These are phyloP conservation scores for Drosophila hamatofila DNA, from an alignment of 2,888 invertebrate species.

Conservation along the genomic window DNA sequence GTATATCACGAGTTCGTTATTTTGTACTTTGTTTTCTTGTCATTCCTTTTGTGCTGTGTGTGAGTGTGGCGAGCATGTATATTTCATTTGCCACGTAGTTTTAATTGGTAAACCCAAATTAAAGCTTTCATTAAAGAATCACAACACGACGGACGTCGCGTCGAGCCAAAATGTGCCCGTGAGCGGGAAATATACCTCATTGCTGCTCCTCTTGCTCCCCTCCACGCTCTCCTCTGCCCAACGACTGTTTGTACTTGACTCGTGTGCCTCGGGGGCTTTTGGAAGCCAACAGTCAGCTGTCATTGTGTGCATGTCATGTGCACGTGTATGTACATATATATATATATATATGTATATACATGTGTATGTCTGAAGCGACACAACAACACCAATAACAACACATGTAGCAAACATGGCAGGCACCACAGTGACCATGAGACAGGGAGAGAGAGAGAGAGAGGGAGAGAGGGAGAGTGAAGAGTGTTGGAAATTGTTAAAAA, in stretches of 20 bases:
- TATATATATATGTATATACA: constrained; percentile 31
- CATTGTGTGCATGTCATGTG: constrained; percentile 80
- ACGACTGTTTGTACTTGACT: constrained; percentile 67
- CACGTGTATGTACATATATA: constrained; percentile 47
- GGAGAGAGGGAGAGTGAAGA: constrained; percentile 3
- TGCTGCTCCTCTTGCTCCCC: background rate
- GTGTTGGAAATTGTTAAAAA: constrained; percentile 19
- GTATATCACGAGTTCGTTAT: background rate
- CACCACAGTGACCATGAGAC: constrained; percentile 17
- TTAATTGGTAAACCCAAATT: constrained; percentile 80
- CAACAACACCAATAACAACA: constrained; percentile 42
- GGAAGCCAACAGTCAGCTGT: constrained; percentile 81
- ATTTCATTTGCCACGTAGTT: constrained; percentile 81
- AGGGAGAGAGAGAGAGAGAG: constrained; percentile 4
- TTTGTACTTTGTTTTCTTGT: constrained; percentile 1
- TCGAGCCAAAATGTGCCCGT: constrained; percentile 50
- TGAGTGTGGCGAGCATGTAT: constrained; percentile 56
- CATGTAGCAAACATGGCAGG: constrained; percentile 45
- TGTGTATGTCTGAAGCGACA: constrained; percentile 33
- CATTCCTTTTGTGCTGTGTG: constrained; percentile 54
- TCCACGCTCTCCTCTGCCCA: background rate
- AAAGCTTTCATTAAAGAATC: constrained; percentile 82
- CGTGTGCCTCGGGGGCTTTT: constrained; percentile 77
- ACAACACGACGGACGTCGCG: constrained; percentile 64
- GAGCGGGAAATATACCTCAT: constrained; percentile 27